phyloP scores from a whole-genome alignment of 1,140 invertebrate genomes.

The Trachymyrmex septentrionalis region DNA sequence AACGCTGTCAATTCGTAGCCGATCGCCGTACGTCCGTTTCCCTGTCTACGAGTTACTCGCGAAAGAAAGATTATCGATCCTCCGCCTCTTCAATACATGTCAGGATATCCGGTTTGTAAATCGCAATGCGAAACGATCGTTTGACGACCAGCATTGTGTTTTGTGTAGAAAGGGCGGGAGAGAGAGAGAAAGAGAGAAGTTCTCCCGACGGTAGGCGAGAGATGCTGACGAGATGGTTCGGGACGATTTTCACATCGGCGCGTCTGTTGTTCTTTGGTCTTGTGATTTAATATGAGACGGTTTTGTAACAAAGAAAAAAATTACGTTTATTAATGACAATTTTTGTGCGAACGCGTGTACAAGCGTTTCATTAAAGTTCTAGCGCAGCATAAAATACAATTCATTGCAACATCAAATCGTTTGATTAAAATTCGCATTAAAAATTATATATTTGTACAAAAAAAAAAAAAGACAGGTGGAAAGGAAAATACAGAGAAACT shows the following conservation, averaged over 20 bases:
- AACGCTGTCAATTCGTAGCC: slow-evolving; percentile 43
- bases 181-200: background rate
- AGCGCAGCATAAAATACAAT: background rate
- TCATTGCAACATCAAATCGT: background rate
- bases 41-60: background rate
- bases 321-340: background rate
- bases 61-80: slow-evolving; percentile 40
- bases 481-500: background rate
- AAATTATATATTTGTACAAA: background rate
- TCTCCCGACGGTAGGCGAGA: slow-evolving; percentile 35
- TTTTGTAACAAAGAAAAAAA: background rate
- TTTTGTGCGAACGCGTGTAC: background rate
- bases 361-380: background rate
- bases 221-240: slow-evolving; percentile 37
- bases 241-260: slow-evolving; percentile 23
- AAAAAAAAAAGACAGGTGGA: background rate
- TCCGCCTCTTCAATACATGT: background rate
- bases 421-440: background rate
- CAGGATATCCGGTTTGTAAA: slow-evolving; percentile 49
- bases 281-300: background rate
- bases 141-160: slow-evolving; percentile 32
- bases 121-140: background rate
- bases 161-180: slow-evolving; percentile 28
- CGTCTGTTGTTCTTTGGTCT: slow-evolving; percentile 15
- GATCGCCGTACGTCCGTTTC: slow-evolving; percentile 15